Conservation (phyloP, 2,797 vertebrate species). For the Aldrovandia affinis region DNA sequence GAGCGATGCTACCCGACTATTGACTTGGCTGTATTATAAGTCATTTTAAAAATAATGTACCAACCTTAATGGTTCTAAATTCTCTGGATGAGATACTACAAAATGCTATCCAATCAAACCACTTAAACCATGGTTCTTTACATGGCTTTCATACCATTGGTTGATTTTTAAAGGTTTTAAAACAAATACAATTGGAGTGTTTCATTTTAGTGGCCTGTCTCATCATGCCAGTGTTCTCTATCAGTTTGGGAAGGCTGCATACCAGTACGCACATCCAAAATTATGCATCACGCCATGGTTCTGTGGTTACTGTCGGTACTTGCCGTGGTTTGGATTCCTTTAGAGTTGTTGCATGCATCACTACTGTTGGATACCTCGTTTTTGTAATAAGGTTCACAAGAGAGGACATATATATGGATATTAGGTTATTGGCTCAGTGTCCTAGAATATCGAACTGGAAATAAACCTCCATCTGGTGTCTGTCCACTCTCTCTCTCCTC, state of each 20-base stretch:
- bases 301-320: too few species aligned
- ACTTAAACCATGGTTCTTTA: not conserved
- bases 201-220: not conserved
- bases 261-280: not conserved
- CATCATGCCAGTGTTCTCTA: not conserved
- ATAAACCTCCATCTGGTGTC: too few species aligned
- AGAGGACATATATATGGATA: too few species aligned
- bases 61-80: not conserved
- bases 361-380: too few species aligned
- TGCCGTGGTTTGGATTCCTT: too few species aligned
- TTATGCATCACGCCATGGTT: not conserved
- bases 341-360: not conserved
- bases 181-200: not conserved
- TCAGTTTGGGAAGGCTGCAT: too few species aligned
- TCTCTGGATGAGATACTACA: not conserved
- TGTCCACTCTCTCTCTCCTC: too few species aligned
- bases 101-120: not conserved
- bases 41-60: not conserved
- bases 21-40: not conserved
- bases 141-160: not conserved
- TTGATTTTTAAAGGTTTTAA: not conserved
- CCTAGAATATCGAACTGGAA: too few species aligned
- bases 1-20: not conserved
- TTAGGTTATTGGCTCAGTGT: too few species aligned
- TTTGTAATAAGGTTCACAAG: too few species aligned